Conservation (phyloP, 2,797 vertebrate species). For the Antennarius maculatus region DNA sequence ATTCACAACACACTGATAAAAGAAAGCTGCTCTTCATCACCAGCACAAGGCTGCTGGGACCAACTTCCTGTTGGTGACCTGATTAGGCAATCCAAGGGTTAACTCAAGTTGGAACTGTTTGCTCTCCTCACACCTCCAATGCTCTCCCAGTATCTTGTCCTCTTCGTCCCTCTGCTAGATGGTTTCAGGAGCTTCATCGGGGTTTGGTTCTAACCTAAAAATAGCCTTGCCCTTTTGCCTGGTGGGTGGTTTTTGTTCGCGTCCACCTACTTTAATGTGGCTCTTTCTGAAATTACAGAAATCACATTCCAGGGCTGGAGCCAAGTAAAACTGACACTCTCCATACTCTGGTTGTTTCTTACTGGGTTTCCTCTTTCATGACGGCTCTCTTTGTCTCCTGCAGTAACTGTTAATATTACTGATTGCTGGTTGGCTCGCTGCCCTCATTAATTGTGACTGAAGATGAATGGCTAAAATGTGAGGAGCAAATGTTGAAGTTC, state of each 20-base stretch:
- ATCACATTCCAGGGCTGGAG: constrained; percentile 12
- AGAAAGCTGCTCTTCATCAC: constrained; percentile 37
- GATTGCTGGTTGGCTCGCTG: background rate
- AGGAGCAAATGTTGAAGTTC: background rate
- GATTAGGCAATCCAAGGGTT: constrained; percentile 63
- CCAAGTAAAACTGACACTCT: constrained; percentile 3
- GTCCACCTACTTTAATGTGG: constrained; percentile 43
- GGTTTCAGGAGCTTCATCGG: too few relatives aligned
- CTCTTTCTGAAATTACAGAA: constrained; percentile 37
- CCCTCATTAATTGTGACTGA: background rate
- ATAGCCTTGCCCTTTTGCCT: constrained; percentile 14
- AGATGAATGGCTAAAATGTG: background rate
- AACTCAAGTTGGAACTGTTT: constrained; percentile 57
- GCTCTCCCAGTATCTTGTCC: too few relatives aligned
- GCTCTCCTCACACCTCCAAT: constrained; percentile 1
- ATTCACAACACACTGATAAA: constrained; percentile 36
- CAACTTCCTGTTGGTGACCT: constrained; percentile 26
- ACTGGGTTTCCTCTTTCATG: background rate
- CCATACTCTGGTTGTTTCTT: constrained; percentile 11
- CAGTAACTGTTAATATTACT: background rate
- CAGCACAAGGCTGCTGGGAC: constrained; percentile 43
- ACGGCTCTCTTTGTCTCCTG: background rate
- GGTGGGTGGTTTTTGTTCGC: constrained; percentile 45
- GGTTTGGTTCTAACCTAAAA: constrained; percentile 28
- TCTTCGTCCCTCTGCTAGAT: too few relatives aligned